Evolutionary conservation across 2,888 invertebrate genomes (phyloP).

Genomic region (Caenorhabditis zanzibari): DNA sequence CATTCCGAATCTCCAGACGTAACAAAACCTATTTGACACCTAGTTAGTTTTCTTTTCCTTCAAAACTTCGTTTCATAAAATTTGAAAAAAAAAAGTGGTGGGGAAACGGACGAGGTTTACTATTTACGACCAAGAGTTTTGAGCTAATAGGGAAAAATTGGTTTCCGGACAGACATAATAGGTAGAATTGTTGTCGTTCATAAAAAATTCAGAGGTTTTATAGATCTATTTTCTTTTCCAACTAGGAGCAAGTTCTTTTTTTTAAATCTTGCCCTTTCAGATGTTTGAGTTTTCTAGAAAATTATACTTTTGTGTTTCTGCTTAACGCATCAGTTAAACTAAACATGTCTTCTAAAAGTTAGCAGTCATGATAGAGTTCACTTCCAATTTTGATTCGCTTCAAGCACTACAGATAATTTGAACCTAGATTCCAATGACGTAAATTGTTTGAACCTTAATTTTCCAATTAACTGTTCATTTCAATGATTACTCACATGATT

Average conservation of each 20-base stretch:
- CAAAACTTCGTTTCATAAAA: background rate
- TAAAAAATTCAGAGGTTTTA: background rate
- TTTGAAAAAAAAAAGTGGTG: background rate
- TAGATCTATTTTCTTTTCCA: background rate
- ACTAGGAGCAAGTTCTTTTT: background rate
- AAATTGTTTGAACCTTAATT: no score
- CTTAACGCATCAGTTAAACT: no score
- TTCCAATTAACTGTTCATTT: background rate
- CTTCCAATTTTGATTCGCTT: no score
- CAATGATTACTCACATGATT: constrained; percentile 34
- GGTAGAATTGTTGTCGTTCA: background rate
- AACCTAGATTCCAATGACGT: no score
- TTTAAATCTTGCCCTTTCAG: no score
- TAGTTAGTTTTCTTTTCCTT: constrained; percentile 11
- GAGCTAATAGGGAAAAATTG: background rate
- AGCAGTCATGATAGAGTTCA: no score
- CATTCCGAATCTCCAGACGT: background rate
- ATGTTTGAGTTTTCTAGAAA: no score
- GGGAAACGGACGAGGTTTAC: background rate
- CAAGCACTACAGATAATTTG: no score
- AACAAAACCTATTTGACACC: constrained; percentile 23
- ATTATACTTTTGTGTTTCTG: no score
- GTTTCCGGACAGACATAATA: background rate
- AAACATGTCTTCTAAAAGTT: no score
- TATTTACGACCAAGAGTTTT: background rate